Evolutionary conservation across 2,888 invertebrate species (phyloP).

Genomic region (Xanthia icteritia): DNA sequence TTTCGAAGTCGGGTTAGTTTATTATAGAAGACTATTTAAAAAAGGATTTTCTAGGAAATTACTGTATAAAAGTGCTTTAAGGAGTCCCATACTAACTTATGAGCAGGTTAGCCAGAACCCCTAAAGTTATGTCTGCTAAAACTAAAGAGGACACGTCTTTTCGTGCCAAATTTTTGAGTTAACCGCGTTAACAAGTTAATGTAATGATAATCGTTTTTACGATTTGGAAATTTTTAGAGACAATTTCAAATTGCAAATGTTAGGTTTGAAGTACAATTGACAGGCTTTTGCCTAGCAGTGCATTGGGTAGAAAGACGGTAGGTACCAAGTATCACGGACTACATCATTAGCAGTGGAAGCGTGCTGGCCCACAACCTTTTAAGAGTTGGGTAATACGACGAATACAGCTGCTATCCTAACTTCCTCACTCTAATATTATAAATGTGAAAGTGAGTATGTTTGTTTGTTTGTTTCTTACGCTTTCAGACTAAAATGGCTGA

Average conservation of each 20-base stretch:
- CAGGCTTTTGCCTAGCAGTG: neutral
- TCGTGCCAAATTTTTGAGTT: neutral
- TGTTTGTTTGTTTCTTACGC: too few species aligned
- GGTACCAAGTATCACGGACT: neutral
- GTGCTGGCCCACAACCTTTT: constrained; percentile 95
- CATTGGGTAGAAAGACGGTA: neutral
- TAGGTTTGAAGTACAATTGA: neutral
- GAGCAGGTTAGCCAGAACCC: neutral
- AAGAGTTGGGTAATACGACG: neutral
- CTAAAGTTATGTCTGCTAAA: neutral
- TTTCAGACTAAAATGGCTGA: too few species aligned
- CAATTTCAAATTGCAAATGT: neutral
- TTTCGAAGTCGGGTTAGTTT: constrained; percentile 51
- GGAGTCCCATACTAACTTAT: constrained; percentile 12
- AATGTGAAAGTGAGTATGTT: too few species aligned
- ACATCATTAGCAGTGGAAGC: constrained; percentile 91
- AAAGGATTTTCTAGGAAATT: constrained; percentile 36
- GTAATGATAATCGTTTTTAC: neutral
- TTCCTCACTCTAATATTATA: too few species aligned
- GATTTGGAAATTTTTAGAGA: too few species aligned
- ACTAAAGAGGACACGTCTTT: neutral
- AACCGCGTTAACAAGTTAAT: too few species aligned
- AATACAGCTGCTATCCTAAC: neutral
- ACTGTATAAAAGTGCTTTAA: constrained; percentile 30
- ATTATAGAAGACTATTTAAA: constrained; percentile 33